Evolutionary conservation across 2,888 invertebrate genomes (phyloP).

Genomic region (Achlya flavicornis): DNA sequence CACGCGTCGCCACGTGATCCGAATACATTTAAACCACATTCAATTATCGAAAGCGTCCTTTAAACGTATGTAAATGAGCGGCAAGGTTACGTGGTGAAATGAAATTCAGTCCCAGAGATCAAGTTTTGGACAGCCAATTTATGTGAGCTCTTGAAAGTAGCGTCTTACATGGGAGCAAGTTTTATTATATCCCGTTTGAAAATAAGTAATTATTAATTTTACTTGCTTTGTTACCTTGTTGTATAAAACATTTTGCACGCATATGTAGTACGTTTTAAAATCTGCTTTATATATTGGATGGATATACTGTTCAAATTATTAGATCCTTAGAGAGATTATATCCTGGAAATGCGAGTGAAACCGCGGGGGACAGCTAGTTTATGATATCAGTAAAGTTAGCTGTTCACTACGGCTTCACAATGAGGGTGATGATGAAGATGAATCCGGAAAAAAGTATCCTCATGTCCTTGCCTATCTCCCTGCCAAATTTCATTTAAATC

Average conservation of each 20-base stretch:
- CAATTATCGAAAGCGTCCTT: neutral
- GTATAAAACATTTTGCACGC: neutral
- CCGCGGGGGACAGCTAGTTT: no score
- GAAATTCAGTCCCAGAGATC: neutral
- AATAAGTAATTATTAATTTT: neutral
- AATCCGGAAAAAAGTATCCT: no score
- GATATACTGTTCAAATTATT: neutral
- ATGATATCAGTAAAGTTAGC: no score
- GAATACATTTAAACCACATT: neutral
- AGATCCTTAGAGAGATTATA: no score
- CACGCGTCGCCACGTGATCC: neutral
- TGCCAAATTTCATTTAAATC: no score
- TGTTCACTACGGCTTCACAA: no score
- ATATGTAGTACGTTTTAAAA: neutral
- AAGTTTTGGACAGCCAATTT: neutral
- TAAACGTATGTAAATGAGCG: neutral
- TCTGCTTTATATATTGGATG: neutral
- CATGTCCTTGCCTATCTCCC: no score
- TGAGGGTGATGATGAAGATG: no score
- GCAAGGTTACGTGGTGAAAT: neutral
- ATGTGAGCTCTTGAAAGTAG: neutral
- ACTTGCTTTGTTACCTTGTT: neutral
- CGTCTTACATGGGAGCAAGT: neutral
- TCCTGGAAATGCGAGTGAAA: no score
- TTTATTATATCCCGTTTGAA: slow-evolving; percentile 1